Base-by-base conservation (phyloP, 1,140 invertebrate species). In the Trachymyrmex cornetzi region DNA sequence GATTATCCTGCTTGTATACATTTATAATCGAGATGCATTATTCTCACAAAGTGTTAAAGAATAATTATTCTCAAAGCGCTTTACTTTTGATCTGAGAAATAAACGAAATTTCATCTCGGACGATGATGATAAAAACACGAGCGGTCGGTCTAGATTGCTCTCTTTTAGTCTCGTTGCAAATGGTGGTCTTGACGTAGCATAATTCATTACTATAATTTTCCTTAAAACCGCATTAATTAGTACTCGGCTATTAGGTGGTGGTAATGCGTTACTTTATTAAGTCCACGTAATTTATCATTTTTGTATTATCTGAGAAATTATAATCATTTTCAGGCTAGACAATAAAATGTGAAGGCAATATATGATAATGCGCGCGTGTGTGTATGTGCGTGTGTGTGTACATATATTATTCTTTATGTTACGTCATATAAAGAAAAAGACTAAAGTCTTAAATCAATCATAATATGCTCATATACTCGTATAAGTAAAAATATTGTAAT, bases 171-270 rank as follows among this genome's bases (percentile, higher is more conserved):
- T 22, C 22, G 30, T 75, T 71, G 57, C 57, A 55, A 55, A 53
- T 63, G 30, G 77, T 48, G 30, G 77, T 48, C 77, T 64, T 59
- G 71, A 88, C 59, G 85, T 79, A 77, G 50, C 59, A 66, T 84
- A 82, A 77, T 74, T 88, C 57, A 87, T 89, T 82, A 72, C 44
- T 85, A 55, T 12, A 66, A 67, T 69, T 89, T 89, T 81, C 63
- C 86, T 87, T 87, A 87, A 82, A 57, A 61, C 44, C 77, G 72
- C 38, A 77, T 87, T 90, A 88, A 88, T 89, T 82, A 85, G 77
- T 81, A 82, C 71, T 89, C 81, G 82, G 50, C 88, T 87, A 87
- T 87, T 89, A 90, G 71, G 11, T 44, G 11, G 38, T 11, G 55
- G 55, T 89, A 88, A 88, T 80, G 77, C 69, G 64, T 86, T 82